phyloP scores from a whole-genome alignment of 2,797 vertebrate species.

The Aratinga solstitialis region DNA sequence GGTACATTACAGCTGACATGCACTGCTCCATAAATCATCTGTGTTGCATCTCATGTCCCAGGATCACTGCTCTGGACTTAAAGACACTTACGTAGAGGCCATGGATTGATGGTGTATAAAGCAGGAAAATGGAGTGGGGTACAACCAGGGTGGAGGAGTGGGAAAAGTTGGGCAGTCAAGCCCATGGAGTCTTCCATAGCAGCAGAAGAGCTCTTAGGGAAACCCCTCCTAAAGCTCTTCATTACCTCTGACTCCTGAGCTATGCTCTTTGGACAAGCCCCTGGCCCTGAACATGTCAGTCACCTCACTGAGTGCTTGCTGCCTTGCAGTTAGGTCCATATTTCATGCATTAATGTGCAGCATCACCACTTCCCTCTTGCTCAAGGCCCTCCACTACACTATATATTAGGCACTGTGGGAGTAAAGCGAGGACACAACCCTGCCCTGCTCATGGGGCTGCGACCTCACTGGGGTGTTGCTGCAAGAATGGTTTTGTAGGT shows the following conservation, averaged over 20 bases:
- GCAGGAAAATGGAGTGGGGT: neutral
- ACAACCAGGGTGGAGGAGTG: neutral
- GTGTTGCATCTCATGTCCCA: neutral
- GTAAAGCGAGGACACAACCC: neutral
- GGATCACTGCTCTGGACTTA: neutral
- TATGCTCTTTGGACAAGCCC: neutral
- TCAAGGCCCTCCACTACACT: neutral
- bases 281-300: neutral
- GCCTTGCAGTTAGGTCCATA: neutral
- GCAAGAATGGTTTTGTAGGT: neutral
- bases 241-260: neutral
- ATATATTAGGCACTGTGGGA: neutral
- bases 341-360: neutral
- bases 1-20: neutral
- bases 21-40: neutral
- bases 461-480: neutral
- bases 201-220: neutral
- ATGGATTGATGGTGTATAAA: neutral
- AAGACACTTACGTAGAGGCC: neutral
- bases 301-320: neutral
- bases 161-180: neutral
- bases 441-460: neutral
- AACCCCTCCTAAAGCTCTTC: neutral
- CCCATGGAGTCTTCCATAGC: neutral
- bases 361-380: slow-evolving; percentile 3